These are phyloP conservation scores for Martes martes DNA, from an alignment of 2,113 vertebrate species.

Conservation along the genomic window DNA sequence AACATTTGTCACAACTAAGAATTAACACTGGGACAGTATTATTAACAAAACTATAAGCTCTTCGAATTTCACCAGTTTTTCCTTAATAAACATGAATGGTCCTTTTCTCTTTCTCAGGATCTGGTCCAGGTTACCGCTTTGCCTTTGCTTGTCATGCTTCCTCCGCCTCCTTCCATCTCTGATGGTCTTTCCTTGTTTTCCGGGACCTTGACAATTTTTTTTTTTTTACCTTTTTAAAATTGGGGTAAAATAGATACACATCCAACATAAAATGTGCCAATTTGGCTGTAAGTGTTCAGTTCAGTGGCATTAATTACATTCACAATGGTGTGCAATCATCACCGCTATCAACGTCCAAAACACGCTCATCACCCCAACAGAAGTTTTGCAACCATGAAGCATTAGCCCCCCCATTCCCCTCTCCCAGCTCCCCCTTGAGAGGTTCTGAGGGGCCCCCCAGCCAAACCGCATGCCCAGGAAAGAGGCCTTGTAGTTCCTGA, in stretches of 20 bases:
- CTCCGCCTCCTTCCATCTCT: background rate
- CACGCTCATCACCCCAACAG: background rate
- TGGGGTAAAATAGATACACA: background rate
- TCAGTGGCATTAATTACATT: background rate
- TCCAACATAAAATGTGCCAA: background rate
- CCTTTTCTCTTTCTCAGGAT: background rate
- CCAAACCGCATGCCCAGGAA: background rate
- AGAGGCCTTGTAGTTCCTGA: background rate
- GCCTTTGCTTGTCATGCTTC: no score
- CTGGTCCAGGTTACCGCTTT: accelerated
- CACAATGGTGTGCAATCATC: background rate
- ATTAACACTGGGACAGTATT: background rate
- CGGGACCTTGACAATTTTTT: background rate
- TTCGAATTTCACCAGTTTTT: background rate
- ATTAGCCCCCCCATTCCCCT: background rate
- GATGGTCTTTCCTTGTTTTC: background rate
- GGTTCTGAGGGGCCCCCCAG: background rate
- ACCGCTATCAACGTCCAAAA: background rate
- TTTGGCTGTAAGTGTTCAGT: background rate
- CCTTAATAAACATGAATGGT: background rate
- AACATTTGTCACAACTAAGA: background rate
- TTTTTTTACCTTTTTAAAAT: background rate
- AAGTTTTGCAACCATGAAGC: background rate
- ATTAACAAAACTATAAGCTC: background rate
- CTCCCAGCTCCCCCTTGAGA: background rate